These are phyloP conservation scores for Rostratula benghalensis DNA, from an alignment of 2,113 vertebrate genomes.

Conservation along the genomic window DNA sequence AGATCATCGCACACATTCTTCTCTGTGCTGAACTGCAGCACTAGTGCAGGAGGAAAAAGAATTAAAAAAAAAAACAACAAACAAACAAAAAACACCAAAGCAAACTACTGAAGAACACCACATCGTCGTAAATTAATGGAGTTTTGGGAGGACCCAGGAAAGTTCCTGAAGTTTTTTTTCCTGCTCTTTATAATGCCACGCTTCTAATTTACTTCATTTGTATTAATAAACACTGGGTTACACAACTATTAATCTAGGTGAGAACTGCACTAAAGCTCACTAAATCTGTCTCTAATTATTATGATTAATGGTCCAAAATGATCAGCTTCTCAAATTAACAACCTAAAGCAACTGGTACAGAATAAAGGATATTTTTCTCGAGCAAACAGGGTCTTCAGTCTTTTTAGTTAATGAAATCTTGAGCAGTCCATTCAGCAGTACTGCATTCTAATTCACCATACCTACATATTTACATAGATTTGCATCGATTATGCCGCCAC, in stretches of 20 bases:
- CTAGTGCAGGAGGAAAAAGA: background rate
- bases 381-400: conserved; percentile 47
- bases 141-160: conserved; percentile 42
- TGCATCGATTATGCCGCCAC: conserved; percentile 64
- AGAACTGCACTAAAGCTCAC: conserved; percentile 74
- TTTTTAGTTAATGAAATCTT: conserved; percentile 61
- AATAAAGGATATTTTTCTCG: conserved; percentile 57
- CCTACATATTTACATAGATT: conserved; percentile 63
- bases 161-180: conserved; percentile 62
- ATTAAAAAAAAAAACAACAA: background rate
- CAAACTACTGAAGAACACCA: conserved; percentile 37
- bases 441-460: conserved; percentile 58
- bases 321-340: conserved; percentile 76
- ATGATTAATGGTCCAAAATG: conserved; percentile 73
- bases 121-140: conserved; percentile 48
- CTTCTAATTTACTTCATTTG: conserved; percentile 77
- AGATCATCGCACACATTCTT: background rate
- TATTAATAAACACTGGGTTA: conserved; percentile 75
- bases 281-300: conserved; percentile 77
- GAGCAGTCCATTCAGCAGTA: conserved; percentile 34
- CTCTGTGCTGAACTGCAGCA: background rate
- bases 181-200: conserved; percentile 66
- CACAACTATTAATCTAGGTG: conserved; percentile 74
- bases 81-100: background rate
- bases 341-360: conserved; percentile 58